Percentiles rank a stretch among this genome's conserved stretches.
These are phyloP conservation scores for Ricordea florida DNA, from an alignment of 92 coral and sea anemone genomes.

Conservation along the genomic window DNA sequence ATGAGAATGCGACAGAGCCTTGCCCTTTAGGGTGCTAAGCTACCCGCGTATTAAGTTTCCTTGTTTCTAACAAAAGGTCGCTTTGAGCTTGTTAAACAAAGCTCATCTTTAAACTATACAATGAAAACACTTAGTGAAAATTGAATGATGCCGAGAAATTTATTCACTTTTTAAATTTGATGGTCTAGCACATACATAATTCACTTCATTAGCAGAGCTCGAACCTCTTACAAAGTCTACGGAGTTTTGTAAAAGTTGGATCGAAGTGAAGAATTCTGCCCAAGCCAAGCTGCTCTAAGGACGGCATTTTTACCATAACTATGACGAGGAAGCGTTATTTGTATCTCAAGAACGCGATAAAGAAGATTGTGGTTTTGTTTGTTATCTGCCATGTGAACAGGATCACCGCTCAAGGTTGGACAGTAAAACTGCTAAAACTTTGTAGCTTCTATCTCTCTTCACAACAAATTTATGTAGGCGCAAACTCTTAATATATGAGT, in stretches of 20 bases:
- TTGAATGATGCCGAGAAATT: not conserved
- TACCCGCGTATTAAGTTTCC: constrained; percentile 3
- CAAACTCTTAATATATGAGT: too few species aligned
- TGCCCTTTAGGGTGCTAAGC: not conserved
- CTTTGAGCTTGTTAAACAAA: constrained; percentile 13
- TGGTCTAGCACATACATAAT: not conserved
- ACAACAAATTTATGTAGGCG: too few species aligned
- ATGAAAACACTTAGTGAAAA: not conserved
- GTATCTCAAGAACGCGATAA: too few species aligned
- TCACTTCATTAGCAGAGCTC: constrained; percentile 13
- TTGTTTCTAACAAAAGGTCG: not conserved
- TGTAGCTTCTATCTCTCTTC: too few species aligned
- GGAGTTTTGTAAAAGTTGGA: not conserved
- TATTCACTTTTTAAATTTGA: not conserved
- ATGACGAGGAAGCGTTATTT: too few species aligned
- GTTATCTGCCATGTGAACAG: too few species aligned
- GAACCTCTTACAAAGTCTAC: not conserved
- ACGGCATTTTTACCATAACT: too few species aligned
- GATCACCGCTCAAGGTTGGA: too few species aligned
- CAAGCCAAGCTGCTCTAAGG: too few species aligned
- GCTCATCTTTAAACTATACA: not conserved
- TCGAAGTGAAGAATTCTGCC: too few species aligned
- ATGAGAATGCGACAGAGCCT: not conserved
- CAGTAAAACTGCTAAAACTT: too few species aligned
- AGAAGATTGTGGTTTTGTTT: too few species aligned